Base-by-base conservation (phyloP, 1,140 invertebrate genomes). In the Lordiphosa stackelbergi region DNA sequence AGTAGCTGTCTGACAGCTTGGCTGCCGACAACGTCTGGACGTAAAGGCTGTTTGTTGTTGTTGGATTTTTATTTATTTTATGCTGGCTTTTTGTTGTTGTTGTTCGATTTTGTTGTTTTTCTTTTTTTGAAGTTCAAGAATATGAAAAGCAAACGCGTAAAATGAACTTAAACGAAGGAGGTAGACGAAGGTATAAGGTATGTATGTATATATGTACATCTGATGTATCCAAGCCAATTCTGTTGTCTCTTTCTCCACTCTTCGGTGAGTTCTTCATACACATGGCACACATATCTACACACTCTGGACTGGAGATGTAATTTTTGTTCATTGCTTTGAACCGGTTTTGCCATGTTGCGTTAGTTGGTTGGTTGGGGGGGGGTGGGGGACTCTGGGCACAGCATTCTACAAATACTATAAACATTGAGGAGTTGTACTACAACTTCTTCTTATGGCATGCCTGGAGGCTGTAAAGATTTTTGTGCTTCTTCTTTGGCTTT, bases 1-100 rank as follows among this genome's bases (percentile, higher is more conserved):
- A 81, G 75, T 81, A 81, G 75, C 75, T 81, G 75, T 72, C 75
- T 81, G 75, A 81, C 75, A 66, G 77, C 75, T 81, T 81, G 77
- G 65, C 70, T 70, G 70, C 58, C 68, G 69, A 53, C 68, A 53
- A 53, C 59, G 53, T 41, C 49, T 40, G 4, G 22, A 24, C 22
- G 38, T 53, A 3, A 12, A 11, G 16, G 16, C 16, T 36, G 56
- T 55, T 68, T 36, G 56, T 55, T 68, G 48, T 53, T 68, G 54
- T 57, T 78, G 60, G 59, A 19, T 57, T 56, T 66, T 49, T 49
- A 16, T 31, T 63, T 64, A 66, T 71, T 69, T 83, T 83, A 83
- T 83, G 71, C 53, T 83, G 72, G 58, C 28, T 58, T 71, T 79
- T 81, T 16, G 16, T 8, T 8, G 28, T 31, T 31, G 7, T 8